A percentile compares a stretch with the other conserved stretches of the same genome.
Conservation (phyloP, 2,113 vertebrate species). For the Thalassoma bifasciatum region DNA sequence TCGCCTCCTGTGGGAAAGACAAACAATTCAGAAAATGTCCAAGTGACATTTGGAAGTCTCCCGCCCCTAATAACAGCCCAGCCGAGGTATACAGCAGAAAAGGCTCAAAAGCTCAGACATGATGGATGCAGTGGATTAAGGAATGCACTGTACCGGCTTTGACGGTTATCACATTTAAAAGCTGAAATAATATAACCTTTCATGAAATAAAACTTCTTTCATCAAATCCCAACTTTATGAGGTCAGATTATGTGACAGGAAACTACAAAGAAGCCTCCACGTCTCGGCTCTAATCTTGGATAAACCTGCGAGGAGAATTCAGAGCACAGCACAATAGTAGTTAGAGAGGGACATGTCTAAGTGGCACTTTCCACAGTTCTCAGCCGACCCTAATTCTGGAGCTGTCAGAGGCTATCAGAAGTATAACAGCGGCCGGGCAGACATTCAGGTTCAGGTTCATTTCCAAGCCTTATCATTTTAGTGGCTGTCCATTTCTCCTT, state of each 20-base stretch:
- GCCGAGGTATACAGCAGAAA: constrained; percentile 16
- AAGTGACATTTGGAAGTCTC: constrained; percentile 61
- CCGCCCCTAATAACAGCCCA: constrained; percentile 45
- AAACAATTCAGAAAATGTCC: constrained; percentile 45
- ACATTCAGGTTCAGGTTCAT: constrained; percentile 77
- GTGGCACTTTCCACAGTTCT: constrained; percentile 80
- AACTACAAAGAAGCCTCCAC: constrained; percentile 53
- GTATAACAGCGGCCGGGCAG: constrained; percentile 71
- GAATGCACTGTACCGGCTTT: constrained; percentile 29
- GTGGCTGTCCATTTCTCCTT: constrained; percentile 75
- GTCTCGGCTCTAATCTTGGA: constrained; percentile 69
- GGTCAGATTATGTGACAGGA: constrained; percentile 40
- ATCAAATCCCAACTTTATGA: constrained; percentile 55
- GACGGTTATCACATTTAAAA: constrained; percentile 56
- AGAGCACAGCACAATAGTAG: constrained; percentile 66
- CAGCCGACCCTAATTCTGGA: constrained; percentile 78
- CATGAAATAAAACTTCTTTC: constrained; percentile 62
- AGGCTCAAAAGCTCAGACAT: constrained; percentile 61
- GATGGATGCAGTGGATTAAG: constrained; percentile 63
- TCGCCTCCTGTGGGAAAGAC: constrained; percentile 86
- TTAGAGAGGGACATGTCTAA: constrained; percentile 75
- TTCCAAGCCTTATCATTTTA: constrained; percentile 77
- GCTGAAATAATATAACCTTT: constrained; percentile 59
- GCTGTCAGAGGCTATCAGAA: constrained; percentile 81
- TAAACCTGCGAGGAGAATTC: constrained; percentile 68